Base-by-base conservation (phyloP, 2,113 vertebrate genomes). In the Muntiacus muntjak region DNA sequence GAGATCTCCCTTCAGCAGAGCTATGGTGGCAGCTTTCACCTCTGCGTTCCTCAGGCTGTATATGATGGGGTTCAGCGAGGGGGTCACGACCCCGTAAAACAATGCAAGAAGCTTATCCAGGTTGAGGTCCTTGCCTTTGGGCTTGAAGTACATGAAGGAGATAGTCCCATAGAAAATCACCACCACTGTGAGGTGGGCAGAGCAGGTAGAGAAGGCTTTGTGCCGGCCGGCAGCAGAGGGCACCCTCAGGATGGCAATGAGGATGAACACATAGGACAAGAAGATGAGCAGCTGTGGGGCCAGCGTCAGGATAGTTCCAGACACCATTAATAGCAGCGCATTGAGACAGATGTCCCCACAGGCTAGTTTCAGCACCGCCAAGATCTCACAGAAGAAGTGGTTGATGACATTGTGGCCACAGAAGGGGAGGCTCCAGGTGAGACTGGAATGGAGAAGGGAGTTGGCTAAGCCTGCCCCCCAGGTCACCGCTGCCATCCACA, bases 311-410 rank as follows among this genome's bases (percentile, higher is more conserved):
- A 97, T 33, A 10, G 21, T 2, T 13, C 95, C 67, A 78, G 96
- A 58, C 84, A 98, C 74, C 13, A 79, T 87, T 30, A 88, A 11
- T 74, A 96, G 43, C 45, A 98, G 93, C 4, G 40, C 91, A 7
- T 92, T 98, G 54, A 98, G 91, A 58, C 82, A 94, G 45, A 96
- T 93, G 60, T 98, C 97, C 26, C 95, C 92, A 85, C 97, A 98
- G 82, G 98, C 95, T 47, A 98, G 90, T 71, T 98, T 97, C 10
- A 98, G 74, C 55, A 98, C 85, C 2, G 96, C 98, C 86, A 98
- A 36, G 89, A 97, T 96, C 94, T 98, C 98, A 89, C 97, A 98
- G 92, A 98, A 98, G 89, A 98, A 98, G 43, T 98, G 97, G 47
- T 98, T 97, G 76, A 98, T 97, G 79, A 98, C 12, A 26, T 88